These are phyloP conservation scores for Melanargia galathea DNA, from an alignment of 2,888 invertebrate genomes.

Conservation along the genomic window DNA sequence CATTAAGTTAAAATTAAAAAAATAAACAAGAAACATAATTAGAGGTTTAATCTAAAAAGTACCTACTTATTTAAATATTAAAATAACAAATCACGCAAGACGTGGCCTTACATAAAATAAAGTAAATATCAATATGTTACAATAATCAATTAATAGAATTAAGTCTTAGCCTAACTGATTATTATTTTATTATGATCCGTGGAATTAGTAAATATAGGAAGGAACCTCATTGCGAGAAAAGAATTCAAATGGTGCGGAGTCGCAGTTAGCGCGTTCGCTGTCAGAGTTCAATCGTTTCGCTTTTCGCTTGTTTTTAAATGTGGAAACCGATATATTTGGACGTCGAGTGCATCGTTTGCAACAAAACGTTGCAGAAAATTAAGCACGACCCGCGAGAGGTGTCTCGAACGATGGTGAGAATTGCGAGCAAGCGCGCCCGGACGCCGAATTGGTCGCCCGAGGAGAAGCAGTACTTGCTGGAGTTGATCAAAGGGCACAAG, in stretches of 20 bases:
- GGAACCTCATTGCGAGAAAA: slow-evolving; percentile 48
- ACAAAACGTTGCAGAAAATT: slow-evolving; percentile 78
- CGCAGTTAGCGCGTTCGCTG: slow-evolving; percentile 52
- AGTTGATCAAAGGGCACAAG: slow-evolving; percentile 71
- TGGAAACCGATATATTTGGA: slow-evolving; percentile 75
- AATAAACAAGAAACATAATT: neutral
- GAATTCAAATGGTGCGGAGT: slow-evolving; percentile 49
- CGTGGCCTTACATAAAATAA: neutral
- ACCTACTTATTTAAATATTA: neutral
- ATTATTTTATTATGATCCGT: slow-evolving; percentile 43
- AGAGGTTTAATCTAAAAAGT: slow-evolving; percentile 13
- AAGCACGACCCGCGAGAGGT: slow-evolving; percentile 60
- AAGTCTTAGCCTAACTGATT: slow-evolving; percentile 45
- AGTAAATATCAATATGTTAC: neutral
- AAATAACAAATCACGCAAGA: neutral
- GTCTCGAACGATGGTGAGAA: slow-evolving; percentile 67
- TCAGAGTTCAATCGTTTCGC: slow-evolving; percentile 51
- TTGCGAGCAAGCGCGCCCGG: slow-evolving; percentile 63
- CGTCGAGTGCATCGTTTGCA: slow-evolving; percentile 79
- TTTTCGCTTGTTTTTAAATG: slow-evolving; percentile 76
- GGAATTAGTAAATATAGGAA: slow-evolving; percentile 44
- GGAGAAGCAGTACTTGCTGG: slow-evolving; percentile 74
- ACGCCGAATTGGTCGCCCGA: slow-evolving; percentile 76
- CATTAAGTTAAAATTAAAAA: slow-evolving; percentile 9
- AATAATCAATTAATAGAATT: slow-evolving; percentile 6